Percentiles rank a stretch among this genome's conserved stretches.
These are phyloP conservation scores for Mustela lutreola DNA, from an alignment of 2,113 vertebrate genomes.

Conservation along the genomic window DNA sequence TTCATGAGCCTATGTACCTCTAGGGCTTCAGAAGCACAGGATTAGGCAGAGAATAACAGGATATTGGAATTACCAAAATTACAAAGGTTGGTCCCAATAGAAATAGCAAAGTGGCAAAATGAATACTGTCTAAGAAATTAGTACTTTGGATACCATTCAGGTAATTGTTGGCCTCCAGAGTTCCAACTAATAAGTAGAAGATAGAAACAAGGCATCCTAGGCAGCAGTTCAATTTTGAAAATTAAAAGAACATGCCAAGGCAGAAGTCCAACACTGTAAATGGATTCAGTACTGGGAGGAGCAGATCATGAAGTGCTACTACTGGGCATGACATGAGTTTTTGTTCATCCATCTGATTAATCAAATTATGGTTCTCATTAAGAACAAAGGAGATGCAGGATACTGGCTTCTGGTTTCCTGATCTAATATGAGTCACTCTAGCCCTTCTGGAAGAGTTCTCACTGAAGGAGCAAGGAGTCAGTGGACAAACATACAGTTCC, in stretches of 20 bases:
- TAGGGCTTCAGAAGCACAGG: background rate
- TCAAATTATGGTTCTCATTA: constrained; percentile 66
- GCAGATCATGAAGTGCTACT: background rate
- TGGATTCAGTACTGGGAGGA: background rate
- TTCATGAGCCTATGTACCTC: background rate
- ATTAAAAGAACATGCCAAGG: constrained; percentile 57
- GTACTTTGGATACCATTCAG: constrained; percentile 56
- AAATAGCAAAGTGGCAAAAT: constrained; percentile 41
- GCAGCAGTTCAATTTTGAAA: constrained; percentile 73
- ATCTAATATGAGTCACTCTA: background rate
- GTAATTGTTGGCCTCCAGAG: constrained; percentile 59
- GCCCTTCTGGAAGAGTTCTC: background rate
- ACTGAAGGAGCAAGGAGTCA: background rate
- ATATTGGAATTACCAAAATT: constrained; percentile 24
- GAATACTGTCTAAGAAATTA: constrained; percentile 47
- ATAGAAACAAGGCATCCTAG: constrained; percentile 65
- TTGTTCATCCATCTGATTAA: constrained; percentile 70
- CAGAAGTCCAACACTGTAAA: constrained; percentile 61
- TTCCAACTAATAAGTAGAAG: constrained; percentile 65
- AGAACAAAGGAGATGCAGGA: constrained; percentile 37
- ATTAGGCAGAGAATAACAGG: background rate
- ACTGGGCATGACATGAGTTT: constrained; percentile 30
- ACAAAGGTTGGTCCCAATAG: background rate
- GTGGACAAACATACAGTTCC: background rate
- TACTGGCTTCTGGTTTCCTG: constrained; percentile 50